Evolutionary conservation across 2,888 invertebrate genomes (phyloP), one percentile per base, ranked within the genome.

Genomic region (Micoletzkya japonica): DNA sequence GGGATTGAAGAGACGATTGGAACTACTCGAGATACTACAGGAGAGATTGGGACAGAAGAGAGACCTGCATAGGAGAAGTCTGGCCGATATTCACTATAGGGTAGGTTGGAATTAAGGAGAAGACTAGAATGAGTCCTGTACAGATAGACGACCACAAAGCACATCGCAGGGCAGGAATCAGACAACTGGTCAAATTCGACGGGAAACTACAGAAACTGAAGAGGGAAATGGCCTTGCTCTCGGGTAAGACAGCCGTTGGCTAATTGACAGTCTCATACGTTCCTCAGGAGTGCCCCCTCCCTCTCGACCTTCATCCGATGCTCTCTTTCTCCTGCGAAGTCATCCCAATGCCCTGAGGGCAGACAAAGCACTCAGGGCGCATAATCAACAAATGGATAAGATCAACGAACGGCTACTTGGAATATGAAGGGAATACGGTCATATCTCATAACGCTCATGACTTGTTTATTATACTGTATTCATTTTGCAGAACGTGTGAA

Each of bases 1-100:
- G 24, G 20, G 36, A 54, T 36, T 66, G 36, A 66, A 54, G 24
- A 32, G 64, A 36, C 30, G 64, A 54, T 7, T 66, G 64, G 54
- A 66, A 36, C 10, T 66, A 28, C 50, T 66, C 4, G 24, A 30
- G 7, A 36, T 54, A 24, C 24, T 66, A 26, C 52, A 66, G 37
- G 37, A 37, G 24, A 66, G 64, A 66, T 26, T 66, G 7, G 17
- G 28, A 3, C 24, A 54, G 32, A 66, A 36, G 34, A 30, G 34
- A 1, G 64, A 54, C 24, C 50, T 66, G 37, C 37, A 30, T 26
- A 66, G 52, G 36, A 66, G 26, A 26, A 36, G 34, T n/a, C 20
- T 66, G 4, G 28, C 26, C 2, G 64, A 66, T 28, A 66, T 66
- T 30, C 36, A 66, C 6, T 30, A 28, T 36, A 26, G 54, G 44